Evolutionary conservation across 2,888 invertebrate genomes (phyloP).

Genomic region (Eupithecia dodoneata): DNA sequence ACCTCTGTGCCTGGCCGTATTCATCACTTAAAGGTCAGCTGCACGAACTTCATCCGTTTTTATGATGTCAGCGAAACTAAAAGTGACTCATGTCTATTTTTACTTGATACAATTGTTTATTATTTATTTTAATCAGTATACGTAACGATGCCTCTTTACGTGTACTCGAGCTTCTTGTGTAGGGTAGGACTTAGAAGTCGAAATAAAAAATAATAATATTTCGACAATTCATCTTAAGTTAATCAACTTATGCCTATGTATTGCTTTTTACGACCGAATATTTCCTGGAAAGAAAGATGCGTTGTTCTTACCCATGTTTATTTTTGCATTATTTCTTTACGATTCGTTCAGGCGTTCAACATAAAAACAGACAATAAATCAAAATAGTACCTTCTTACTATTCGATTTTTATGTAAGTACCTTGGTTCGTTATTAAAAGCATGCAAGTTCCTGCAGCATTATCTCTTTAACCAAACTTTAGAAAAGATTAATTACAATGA

Average conservation of each 20-base stretch:
- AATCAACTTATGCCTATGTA: too few species aligned
- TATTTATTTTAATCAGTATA: neutral
- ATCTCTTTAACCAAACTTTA: constrained; percentile 8
- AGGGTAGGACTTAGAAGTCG: neutral
- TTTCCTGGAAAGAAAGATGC: too few species aligned
- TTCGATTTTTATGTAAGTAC: too few species aligned
- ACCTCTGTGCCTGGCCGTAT: constrained; percentile 70
- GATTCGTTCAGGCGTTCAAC: too few species aligned
- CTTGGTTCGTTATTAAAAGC: neutral
- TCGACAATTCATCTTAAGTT: too few species aligned
- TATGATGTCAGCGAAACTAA: constrained; percentile 73
- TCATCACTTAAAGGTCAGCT: constrained; percentile 78
- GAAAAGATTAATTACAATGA: constrained; percentile 26
- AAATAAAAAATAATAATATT: too few species aligned
- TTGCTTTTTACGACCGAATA: too few species aligned
- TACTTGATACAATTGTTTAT: constrained; percentile 46
- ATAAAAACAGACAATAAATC: too few species aligned
- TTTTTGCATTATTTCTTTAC: too few species aligned
- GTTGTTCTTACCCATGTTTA: too few species aligned
- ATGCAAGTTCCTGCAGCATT: neutral
- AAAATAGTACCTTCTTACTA: too few species aligned
- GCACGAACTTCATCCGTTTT: constrained; percentile 70
- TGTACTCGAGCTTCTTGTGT: neutral
- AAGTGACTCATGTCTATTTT: constrained; percentile 70
- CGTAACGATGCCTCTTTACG: neutral